Evolutionary conservation across 2,113 vertebrate species (phyloP).

Genomic region (Xenopus laevis): DNA sequence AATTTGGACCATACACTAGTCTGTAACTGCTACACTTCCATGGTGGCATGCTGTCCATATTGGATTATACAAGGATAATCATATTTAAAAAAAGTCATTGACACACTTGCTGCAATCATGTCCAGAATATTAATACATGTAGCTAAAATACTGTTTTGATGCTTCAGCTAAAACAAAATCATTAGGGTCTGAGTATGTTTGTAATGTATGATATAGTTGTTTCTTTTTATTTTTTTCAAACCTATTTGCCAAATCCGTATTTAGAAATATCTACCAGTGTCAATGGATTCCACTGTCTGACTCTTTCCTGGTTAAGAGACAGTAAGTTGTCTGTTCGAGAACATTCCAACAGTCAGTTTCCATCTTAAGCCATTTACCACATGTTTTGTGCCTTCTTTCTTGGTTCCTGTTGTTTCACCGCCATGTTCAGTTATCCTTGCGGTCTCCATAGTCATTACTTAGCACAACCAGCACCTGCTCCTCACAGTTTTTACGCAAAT

Average conservation of each 20-base stretch:
- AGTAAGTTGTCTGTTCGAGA: background rate
- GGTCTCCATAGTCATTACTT: constrained; percentile 93
- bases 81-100: background rate
- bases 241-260: constrained; percentile 8
- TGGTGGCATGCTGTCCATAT: background rate
- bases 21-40: background rate
- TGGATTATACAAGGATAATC: background rate
- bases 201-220: background rate
- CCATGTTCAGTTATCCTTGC: constrained; percentile 79
- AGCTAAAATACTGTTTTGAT: constrained; percentile 23
- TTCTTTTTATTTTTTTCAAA: background rate
- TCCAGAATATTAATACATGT: constrained; percentile 11
- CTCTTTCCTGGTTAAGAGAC: constrained; percentile 1
- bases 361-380: constrained; percentile 38
- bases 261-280: constrained; percentile 4
- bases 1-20: background rate
- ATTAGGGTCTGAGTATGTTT: background rate
- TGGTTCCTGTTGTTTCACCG: constrained; percentile 4
- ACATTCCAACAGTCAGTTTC: constrained; percentile 28
- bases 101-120: constrained; percentile 16
- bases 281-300: background rate
- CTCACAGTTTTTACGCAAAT: constrained; percentile 90
- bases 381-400: background rate
- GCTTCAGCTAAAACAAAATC: background rate
- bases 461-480: constrained; percentile 87